These are phyloP conservation scores for Tachina fera DNA, from an alignment of 2,888 invertebrate species.

Conservation along the genomic window DNA sequence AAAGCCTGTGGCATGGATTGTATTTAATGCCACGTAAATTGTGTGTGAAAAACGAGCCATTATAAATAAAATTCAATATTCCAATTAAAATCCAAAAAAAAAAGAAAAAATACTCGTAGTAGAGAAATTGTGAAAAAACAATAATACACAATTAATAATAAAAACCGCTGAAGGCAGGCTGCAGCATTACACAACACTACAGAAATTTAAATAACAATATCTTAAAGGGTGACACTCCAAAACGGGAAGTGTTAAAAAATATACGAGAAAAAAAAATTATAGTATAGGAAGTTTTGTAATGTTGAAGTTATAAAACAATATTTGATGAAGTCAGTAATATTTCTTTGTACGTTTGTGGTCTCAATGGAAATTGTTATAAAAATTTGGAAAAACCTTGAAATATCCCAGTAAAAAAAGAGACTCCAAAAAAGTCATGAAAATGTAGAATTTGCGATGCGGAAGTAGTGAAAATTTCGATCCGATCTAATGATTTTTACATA, in stretches of 20 bases:
- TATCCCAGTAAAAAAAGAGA: no score
- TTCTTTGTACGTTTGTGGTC: no score
- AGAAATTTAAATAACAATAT: background rate
- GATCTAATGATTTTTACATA: no score
- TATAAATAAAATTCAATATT: conserved; percentile 69
- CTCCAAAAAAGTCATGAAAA: no score
- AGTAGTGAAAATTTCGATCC: no score
- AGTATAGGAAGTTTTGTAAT: background rate
- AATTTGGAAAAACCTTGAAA: no score
- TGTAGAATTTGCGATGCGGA: no score
- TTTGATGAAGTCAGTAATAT: no score
- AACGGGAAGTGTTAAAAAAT: background rate
- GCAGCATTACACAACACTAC: conserved; percentile 15
- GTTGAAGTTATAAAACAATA: no score
- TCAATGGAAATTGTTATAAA: no score
- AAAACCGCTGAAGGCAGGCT: conserved; percentile 39
- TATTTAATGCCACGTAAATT: conserved; percentile 60
- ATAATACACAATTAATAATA: conserved; percentile 37
- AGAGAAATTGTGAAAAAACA: conserved; percentile 27
- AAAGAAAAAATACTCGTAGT: background rate
- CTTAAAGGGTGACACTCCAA: conserved; percentile 3
- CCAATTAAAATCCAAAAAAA: conserved; percentile 61
- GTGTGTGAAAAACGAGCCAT: conserved; percentile 65
- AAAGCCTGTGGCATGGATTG: conserved; percentile 37
- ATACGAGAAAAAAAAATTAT: background rate